These are phyloP conservation scores for Pegea sp. DNA, from an alignment of 23 tunicate species.

Conservation along the genomic window DNA sequence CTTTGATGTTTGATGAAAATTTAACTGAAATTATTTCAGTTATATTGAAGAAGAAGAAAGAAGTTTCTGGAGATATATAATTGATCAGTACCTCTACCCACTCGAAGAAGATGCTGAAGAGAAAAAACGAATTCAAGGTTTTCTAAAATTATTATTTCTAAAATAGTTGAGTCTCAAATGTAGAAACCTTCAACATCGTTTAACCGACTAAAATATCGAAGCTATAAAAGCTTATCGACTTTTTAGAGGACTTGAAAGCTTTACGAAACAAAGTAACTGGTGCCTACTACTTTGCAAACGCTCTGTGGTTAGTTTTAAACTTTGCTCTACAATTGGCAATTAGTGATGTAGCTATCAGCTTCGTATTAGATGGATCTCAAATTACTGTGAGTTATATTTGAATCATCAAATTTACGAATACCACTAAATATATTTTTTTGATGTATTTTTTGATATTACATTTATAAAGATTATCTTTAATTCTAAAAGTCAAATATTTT, in stretches of 20 bases:
- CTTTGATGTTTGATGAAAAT: not conserved
- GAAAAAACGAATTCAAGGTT: slow-evolving; percentile 32
- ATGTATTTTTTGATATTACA: not conserved
- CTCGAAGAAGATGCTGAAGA: slow-evolving; percentile 56
- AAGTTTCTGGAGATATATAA: slow-evolving; percentile 67
- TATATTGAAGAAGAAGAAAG: slow-evolving; percentile 75
- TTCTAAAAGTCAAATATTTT: not conserved
- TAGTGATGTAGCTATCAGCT: slow-evolving; percentile 47
- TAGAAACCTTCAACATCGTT: too few species aligned
- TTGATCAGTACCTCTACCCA: slow-evolving; percentile 40
- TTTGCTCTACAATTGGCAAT: slow-evolving; percentile 67
- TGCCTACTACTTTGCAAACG: slow-evolving; percentile 63
- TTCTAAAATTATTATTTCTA: not conserved
- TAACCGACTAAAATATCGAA: too few species aligned
- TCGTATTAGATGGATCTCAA: slow-evolving; percentile 17
- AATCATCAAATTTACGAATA: not conserved
- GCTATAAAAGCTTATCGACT: not conserved
- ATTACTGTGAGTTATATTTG: slow-evolving; percentile 15
- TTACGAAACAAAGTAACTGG: slow-evolving; percentile 71
- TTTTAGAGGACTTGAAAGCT: slow-evolving; percentile 30
- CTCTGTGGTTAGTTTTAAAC: slow-evolving; percentile 66
- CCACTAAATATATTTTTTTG: not conserved
- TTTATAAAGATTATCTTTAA: not conserved
- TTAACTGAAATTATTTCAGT: slow-evolving; percentile 6
- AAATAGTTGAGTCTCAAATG: too few species aligned